Evolutionary conservation across 2,797 vertebrate genomes (phyloP).

Genomic region (Cephalopachus bancanus): DNA sequence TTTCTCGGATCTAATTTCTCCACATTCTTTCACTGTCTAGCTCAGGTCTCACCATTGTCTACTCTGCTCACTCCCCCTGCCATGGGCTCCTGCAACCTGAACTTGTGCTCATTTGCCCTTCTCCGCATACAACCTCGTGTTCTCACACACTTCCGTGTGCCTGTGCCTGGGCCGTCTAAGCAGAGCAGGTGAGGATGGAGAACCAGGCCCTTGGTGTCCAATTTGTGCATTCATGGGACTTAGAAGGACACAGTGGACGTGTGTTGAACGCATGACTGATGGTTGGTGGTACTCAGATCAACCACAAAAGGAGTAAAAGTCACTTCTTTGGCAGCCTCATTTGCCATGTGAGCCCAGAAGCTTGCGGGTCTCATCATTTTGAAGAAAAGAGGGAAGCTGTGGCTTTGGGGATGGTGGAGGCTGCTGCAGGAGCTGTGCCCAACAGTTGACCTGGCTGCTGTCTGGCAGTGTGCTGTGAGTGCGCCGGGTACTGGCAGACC

Average conservation of each 20-base stretch:
- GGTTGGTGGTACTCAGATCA: not conserved
- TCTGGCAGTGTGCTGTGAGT: not conserved
- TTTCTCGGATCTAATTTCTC: not conserved
- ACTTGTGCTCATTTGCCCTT: not conserved
- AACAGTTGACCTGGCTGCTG: not conserved
- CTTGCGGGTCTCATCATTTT: not conserved
- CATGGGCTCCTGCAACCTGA: not conserved
- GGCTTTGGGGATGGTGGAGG: not conserved
- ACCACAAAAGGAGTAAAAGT: not conserved
- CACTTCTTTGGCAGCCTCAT: not conserved
- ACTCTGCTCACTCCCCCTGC: not conserved
- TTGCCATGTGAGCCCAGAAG: not conserved
- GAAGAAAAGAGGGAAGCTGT: not conserved
- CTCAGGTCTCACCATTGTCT: not conserved
- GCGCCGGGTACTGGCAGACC: not conserved
- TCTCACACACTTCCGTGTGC: accelerated
- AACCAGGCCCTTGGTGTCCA: not conserved
- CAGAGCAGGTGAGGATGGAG: too few species aligned
- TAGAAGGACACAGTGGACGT: not conserved
- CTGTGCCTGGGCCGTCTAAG: not conserved
- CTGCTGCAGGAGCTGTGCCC: not conserved
- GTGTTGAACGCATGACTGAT: accelerated
- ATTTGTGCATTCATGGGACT: not conserved
- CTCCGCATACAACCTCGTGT: accelerated
- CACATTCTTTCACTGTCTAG: not conserved